These are phyloP conservation scores for Calonectris borealis DNA, from an alignment of 2,113 vertebrate genomes.

Conservation along the genomic window DNA sequence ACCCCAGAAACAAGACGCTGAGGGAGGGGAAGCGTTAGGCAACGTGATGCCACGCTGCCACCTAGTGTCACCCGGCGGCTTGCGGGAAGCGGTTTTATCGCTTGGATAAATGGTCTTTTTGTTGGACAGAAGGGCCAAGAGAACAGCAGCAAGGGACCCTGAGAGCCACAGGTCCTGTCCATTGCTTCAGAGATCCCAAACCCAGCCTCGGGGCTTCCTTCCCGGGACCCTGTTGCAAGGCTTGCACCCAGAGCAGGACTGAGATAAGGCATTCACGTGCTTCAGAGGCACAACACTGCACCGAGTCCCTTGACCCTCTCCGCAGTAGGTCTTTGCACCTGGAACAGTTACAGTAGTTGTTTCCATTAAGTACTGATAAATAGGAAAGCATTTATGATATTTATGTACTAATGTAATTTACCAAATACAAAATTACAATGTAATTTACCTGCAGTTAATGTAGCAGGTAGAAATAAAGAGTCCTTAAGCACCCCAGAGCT, in stretches of 20 bases:
- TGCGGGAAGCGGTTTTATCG: not conserved
- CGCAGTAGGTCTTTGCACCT: not conserved
- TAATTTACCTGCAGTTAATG: not conserved
- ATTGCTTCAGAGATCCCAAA: not conserved
- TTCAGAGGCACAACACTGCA: not conserved
- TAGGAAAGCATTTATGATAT: not conserved
- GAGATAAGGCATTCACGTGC: fast-evolving
- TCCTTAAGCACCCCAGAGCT: not conserved
- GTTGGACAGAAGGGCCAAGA: not conserved
- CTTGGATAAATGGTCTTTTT: not conserved
- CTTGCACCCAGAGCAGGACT: not conserved
- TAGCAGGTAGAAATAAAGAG: not conserved
- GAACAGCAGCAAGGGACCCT: not conserved
- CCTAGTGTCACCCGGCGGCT: not conserved
- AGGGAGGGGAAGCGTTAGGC: not conserved
- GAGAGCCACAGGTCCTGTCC: not conserved
- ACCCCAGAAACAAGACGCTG: not conserved
- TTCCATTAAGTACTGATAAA: not conserved
- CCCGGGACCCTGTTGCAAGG: not conserved
- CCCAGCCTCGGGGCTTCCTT: not conserved
- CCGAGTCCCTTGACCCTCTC: no score
- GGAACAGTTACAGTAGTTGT: not conserved
- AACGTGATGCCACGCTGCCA: constrained; percentile 25
- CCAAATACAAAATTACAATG: not conserved
- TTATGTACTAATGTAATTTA: not conserved